These are phyloP conservation scores for Tetheella fluctuosa DNA, from an alignment of 2,888 invertebrate species.

Conservation along the genomic window DNA sequence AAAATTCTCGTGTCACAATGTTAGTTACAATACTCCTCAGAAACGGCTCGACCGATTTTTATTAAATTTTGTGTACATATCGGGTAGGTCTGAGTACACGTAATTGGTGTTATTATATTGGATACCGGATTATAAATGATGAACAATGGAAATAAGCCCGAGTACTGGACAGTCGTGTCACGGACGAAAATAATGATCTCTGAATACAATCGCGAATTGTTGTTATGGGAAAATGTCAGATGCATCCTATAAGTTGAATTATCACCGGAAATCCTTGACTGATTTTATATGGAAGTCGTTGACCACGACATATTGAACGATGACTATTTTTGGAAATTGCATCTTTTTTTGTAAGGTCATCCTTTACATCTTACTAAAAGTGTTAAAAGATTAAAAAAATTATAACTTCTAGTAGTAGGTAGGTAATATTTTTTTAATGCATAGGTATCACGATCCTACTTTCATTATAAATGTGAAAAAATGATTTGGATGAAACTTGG, in stretches of 20 bases:
- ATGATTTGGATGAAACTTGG: too few relatives aligned
- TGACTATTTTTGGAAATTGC: slow-evolving; percentile 1
- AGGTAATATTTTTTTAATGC: too few relatives aligned
- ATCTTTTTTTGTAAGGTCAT: slow-evolving; percentile 10
- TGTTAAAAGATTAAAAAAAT: not conserved
- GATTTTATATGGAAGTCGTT: slow-evolving; percentile 4
- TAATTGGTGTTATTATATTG: not conserved
- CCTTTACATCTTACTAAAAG: not conserved
- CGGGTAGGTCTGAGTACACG: too few relatives aligned
- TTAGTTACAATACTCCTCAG: too few relatives aligned
- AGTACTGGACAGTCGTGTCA: slow-evolving; percentile 58
- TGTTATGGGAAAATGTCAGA: slow-evolving; percentile 34
- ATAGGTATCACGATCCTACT: too few relatives aligned
- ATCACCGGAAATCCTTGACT: slow-evolving; percentile 37
- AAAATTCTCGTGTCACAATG: too few relatives aligned
- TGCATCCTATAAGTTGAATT: slow-evolving; percentile 14
- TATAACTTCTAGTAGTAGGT: too few relatives aligned
- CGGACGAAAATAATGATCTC: slow-evolving; percentile 52
- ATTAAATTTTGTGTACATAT: too few relatives aligned
- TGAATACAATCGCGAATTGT: slow-evolving; percentile 33
- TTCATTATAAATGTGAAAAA: too few relatives aligned
- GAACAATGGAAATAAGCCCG: slow-evolving; percentile 27
- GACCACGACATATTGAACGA: not conserved
- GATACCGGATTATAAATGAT: not conserved
- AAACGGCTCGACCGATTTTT: too few relatives aligned